phyloP scores from a whole-genome alignment of 2,113 vertebrate genomes.

The Phainopepla nitens region DNA sequence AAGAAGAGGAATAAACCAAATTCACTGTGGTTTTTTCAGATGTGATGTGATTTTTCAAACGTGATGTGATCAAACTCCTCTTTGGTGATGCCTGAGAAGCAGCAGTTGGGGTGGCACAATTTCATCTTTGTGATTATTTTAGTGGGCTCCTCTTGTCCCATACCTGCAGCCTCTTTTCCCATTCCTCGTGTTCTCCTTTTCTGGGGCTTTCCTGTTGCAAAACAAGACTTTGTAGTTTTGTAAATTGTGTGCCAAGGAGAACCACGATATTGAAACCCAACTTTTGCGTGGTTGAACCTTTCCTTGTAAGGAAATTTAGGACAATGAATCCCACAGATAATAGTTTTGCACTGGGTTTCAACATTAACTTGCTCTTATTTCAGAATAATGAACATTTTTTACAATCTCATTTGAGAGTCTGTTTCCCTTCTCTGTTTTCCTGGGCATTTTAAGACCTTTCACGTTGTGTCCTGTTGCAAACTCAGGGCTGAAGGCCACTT shows the following conservation, averaged over 20 bases:
- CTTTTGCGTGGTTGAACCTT: not conserved
- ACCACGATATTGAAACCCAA: fast-evolving
- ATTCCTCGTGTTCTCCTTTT: no score
- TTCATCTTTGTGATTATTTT: not conserved
- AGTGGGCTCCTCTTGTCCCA: fast-evolving
- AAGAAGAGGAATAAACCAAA: not conserved
- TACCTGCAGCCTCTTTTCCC: not conserved
- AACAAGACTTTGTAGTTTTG: fast-evolving
- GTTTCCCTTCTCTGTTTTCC: not conserved
- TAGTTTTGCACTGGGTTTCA: not conserved
- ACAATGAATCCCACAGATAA: not conserved
- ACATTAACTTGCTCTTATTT: not conserved
- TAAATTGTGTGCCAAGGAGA: not conserved
- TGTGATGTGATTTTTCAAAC: fast-evolving
- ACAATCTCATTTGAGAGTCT: not conserved
- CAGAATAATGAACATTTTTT: not conserved
- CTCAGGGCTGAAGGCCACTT: not conserved
- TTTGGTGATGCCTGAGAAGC: fast-evolving
- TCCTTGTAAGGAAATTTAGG: not conserved
- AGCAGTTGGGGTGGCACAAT: not conserved
- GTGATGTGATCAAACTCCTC: no score
- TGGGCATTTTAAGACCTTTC: not conserved
- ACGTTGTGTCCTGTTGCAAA: fast-evolving
- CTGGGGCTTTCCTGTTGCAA: not conserved
- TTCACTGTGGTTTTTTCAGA: fast-evolving